Base-by-base conservation (phyloP, 2,113 vertebrate genomes). In the Xiphophorus maculatus region DNA sequence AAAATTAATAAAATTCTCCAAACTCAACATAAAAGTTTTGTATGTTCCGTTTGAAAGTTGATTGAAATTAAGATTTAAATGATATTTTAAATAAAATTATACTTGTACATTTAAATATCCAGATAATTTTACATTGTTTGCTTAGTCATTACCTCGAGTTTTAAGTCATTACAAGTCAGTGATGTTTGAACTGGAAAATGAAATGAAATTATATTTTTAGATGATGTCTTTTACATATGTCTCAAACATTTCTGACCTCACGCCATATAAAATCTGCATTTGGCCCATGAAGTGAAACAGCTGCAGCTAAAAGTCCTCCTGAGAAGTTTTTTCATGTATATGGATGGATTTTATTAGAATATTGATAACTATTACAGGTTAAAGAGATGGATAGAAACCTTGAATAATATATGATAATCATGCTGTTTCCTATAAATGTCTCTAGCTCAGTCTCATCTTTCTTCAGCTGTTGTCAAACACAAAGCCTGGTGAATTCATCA, bases 131-230 rank as follows among this genome's bases (percentile, higher is more conserved):
- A 85, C 77, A 88, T 80, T 48, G 60, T 63, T 67, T 81, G 86
- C 81, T 82, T 81, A 76, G 28, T 63, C 58, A 84, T 84, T 87
- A 85, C 79, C 80, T 87, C 51, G 5, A 54, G 69, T 86, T 80
- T 88, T 88, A 91, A 92, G 86, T 88, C 73, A 71, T 77, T 79
- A 54, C 63, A 15, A 80, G 42, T 77, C 8, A 81, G 17, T 68
- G 25, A 71, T 54, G 73, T 63, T 79, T 17, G 81, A 76, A 76
- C 73, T 72, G 40, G 83, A 48, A 75, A 78, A 84, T 77, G 35
- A 32, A 1, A 28, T 1, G 28, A 28, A 28, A 28, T 28, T 28
- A 28, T 60, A 64, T 61, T 19, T 71, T 27, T 44, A 76, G 66
- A 74, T 71, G 66, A 75, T 74, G 35, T 25, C 28, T 82, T 89